Base-by-base conservation (phyloP, 2,113 vertebrate genomes). In the Indicator indicator region DNA sequence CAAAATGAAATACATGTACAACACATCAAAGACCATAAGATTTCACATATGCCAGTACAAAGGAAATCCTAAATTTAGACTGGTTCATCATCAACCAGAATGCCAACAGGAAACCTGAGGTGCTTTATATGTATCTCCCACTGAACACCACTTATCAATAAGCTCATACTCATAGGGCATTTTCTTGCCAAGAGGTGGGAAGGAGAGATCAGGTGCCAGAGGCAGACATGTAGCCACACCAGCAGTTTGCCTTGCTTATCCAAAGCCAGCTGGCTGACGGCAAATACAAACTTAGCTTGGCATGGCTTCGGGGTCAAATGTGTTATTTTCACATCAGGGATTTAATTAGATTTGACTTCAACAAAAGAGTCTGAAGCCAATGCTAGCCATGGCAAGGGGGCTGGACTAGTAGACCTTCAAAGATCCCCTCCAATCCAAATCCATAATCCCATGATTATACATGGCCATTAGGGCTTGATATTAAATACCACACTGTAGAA, bases 111-210 rank as follows among this genome's bases (percentile, higher is more conserved):
- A 59, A 89, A 64, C 20, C 21, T 1, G 33, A 82, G 54, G 55
- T 36, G 58, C 33, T 78, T 21, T 6, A 4, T 21, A 30, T 2
- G 2, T 27, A 3, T 30, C 28, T 40, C 33, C 30, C 38, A 30
- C 0, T 24, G n/a, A 78, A 50, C 64, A 70, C 12, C 11, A 18
- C 11, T 9, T 52, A 28, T 23, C 18, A 6, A 18, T n/a, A n/a
- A 33, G 36, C 17, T 88, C 71, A 11, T 2, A 12, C 20, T 44
- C 0, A 0, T 0, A 26, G 40, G 67, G 48, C 17, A 8, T 23
- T 46, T 48, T 50, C 71, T 84, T 68, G 71, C n/a, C 63, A 11
- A 68, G 42, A 42, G 24, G 11, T 71, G 67, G 56, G 67, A 78
- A 19, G 48, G 50, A 33, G 55, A 86, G n/a, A 23, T 26, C 58